These are phyloP conservation scores for Callimorpha dominula DNA, from an alignment of 2,888 invertebrate genomes.

Conservation along the genomic window DNA sequence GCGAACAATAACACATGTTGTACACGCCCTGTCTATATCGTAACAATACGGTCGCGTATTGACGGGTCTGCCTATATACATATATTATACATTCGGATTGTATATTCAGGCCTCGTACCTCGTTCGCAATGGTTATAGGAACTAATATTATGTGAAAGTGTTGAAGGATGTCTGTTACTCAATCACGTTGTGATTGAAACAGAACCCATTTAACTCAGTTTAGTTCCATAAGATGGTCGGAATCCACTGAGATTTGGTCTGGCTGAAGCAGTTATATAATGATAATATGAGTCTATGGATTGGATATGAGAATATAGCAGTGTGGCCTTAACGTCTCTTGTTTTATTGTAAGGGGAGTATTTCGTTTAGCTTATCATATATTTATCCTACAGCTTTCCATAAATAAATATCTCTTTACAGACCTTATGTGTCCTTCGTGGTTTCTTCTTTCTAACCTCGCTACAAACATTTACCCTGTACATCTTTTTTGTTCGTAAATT, in stretches of 20 bases:
- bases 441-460: too few species aligned
- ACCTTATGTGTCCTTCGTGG: too few species aligned
- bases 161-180: neutral
- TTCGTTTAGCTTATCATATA: too few species aligned
- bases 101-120: conserved; percentile 1
- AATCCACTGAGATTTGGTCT: neutral
- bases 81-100: neutral
- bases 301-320: too few species aligned
- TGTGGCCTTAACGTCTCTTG: too few species aligned
- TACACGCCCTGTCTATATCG: neutral
- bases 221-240: neutral
- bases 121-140: conserved; percentile 6
- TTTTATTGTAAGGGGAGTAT: too few species aligned
- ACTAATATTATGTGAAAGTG: conserved; percentile 10
- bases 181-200: neutral
- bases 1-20: neutral
- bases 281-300: neutral
- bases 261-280: neutral
- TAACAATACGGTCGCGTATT: conserved; percentile 1
- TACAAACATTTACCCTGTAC: too few species aligned
- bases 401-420: too few species aligned
- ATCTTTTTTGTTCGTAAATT: too few species aligned
- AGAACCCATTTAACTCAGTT: neutral
- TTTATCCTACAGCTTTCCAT: too few species aligned
- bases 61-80: neutral